phyloP scores from a whole-genome alignment of 2,888 invertebrate species.

The Clunio marinus region DNA sequence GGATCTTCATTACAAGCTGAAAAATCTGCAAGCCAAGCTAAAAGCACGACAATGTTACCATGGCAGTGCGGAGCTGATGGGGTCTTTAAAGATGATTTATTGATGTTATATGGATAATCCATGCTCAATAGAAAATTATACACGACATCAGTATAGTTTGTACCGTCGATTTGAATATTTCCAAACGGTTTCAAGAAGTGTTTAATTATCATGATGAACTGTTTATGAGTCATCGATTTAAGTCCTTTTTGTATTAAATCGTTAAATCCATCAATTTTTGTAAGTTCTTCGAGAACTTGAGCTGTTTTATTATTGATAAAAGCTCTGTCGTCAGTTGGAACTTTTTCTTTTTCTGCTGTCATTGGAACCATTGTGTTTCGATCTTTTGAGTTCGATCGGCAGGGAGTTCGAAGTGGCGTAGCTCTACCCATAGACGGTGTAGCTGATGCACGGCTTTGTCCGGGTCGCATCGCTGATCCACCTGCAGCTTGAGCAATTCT shows the following conservation, averaged over 20 bases:
- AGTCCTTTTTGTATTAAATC: conserved; percentile 45
- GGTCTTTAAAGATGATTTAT: conserved; percentile 50
- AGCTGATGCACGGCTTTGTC: conserved; percentile 36
- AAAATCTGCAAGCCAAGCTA: conserved; percentile 48
- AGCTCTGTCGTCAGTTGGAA: conserved; percentile 47
- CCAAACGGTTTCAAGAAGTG: conserved; percentile 46
- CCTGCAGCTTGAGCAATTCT: conserved; percentile 43
- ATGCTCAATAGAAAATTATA: conserved; percentile 45
- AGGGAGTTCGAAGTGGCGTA: conserved; percentile 41
- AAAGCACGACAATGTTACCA: conserved; percentile 47
- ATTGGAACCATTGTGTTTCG: conserved; percentile 40
- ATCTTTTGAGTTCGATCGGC: conserved; percentile 38
- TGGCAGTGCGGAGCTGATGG: conserved; percentile 49
- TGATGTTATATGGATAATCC: conserved; percentile 48
- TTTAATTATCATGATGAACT: conserved; percentile 47
- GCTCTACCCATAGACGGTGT: conserved; percentile 39
- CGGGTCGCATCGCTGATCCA: background rate
- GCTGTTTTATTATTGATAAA: conserved; percentile 46
- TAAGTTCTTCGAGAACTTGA: conserved; percentile 46
- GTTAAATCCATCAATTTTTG: conserved; percentile 42
- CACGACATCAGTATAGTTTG: conserved; percentile 48
- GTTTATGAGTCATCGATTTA: conserved; percentile 49
- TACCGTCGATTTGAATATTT: conserved; percentile 44
- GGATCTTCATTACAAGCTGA: conserved; percentile 41
- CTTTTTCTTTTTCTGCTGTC: conserved; percentile 46